A percentile compares a stretch with the other conserved stretches of the same genome.
Conservation (phyloP, 2,113 vertebrate species). For the Orientallactaga bullata region DNA sequence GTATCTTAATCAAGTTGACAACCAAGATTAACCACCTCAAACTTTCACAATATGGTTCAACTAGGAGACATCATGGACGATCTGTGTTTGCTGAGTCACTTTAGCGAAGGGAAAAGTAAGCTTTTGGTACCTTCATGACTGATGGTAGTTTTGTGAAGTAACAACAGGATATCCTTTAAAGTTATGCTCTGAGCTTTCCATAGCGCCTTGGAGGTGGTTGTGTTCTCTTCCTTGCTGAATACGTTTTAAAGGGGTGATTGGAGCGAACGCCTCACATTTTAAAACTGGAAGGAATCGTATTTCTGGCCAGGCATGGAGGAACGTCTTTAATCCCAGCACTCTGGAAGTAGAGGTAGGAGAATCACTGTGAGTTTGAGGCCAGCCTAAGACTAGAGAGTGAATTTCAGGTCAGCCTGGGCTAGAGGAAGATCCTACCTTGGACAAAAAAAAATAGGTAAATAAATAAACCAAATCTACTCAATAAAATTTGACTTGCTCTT, state of each 20-base stretch:
- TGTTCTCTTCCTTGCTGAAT: background rate
- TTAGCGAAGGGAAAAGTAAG: background rate
- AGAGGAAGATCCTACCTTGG: too few species aligned
- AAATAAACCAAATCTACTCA: conserved; percentile 63
- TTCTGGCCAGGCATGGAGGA: too few species aligned
- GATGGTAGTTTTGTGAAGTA: background rate
- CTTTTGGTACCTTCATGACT: background rate
- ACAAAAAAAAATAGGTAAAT: too few species aligned
- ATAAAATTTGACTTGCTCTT: conserved; percentile 54
- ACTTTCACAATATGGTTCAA: accelerated
- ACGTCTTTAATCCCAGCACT: too few species aligned
- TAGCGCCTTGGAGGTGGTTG: background rate
- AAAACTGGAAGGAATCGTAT: background rate
- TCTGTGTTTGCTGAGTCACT: background rate
- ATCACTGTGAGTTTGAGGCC: too few species aligned
- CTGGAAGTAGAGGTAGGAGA: too few species aligned
- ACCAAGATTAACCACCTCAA: background rate
- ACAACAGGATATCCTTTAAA: background rate
- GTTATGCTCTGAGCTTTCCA: accelerated
- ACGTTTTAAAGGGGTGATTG: background rate
- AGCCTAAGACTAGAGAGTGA: too few species aligned
- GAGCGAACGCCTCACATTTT: background rate
- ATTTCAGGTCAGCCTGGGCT: too few species aligned
- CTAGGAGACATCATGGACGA: accelerated
- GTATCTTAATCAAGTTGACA: too few species aligned